Evolutionary conservation across 1,140 invertebrate species (phyloP).

Genomic region (Macrobrachium nipponense): DNA sequence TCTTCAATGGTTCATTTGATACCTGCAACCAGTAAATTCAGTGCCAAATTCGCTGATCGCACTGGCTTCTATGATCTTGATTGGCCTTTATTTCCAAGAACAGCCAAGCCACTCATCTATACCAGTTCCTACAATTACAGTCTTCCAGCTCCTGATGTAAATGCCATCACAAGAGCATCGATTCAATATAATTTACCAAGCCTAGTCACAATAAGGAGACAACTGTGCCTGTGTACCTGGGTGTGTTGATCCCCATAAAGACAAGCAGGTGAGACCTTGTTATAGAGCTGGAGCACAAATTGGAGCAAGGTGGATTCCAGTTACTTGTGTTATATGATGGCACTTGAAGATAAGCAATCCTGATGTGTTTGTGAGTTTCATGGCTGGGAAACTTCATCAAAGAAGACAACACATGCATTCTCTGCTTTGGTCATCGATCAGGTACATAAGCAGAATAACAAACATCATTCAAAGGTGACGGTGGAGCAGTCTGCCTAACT

Average conservation of each 20-base stretch:
- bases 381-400: too few species aligned
- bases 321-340: background rate
- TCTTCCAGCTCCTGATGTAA: conserved; percentile 4
- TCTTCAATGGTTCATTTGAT: conserved; percentile 1
- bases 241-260: too few species aligned
- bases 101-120: background rate
- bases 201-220: background rate
- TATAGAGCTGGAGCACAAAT: background rate
- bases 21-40: background rate
- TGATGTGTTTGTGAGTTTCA: too few species aligned
- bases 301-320: background rate
- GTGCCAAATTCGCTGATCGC: background rate
- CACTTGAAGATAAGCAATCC: background rate
- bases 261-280: background rate
- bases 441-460: too few species aligned
- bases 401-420: too few species aligned
- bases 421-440: too few species aligned
- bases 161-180: background rate
- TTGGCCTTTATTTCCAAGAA: too few species aligned
- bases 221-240: background rate
- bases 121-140: too few species aligned
- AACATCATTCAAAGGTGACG: too few species aligned
- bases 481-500: background rate
- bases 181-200: background rate
- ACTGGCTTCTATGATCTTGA: background rate